Evolutionary conservation across 1,140 invertebrate species (phyloP).

Genomic region (Parasteatoda tepidariorum): DNA sequence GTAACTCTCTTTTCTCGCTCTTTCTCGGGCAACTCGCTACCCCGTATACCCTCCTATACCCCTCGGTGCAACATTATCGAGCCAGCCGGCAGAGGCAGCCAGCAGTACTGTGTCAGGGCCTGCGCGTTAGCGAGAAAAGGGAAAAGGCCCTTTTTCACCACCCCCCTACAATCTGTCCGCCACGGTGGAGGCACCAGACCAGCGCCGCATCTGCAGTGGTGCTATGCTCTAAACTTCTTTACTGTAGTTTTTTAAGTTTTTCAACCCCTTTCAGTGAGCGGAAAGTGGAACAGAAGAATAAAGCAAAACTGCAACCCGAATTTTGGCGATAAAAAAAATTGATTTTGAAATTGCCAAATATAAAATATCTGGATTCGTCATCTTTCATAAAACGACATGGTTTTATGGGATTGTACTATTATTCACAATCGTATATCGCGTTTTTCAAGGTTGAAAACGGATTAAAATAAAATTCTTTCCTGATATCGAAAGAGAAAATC

Average conservation of each 20-base stretch:
- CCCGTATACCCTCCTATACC: conserved; percentile 11
- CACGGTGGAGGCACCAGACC: conserved; percentile 42
- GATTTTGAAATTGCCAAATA: too few relatives aligned
- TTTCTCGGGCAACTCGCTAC: conserved; percentile 21
- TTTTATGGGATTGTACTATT: too few relatives aligned
- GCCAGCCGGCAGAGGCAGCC: conserved; percentile 29
- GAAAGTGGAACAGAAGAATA: background rate
- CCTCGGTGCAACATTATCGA: conserved; percentile 50
- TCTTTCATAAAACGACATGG: too few relatives aligned
- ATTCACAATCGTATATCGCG: too few relatives aligned
- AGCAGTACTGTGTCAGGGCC: conserved; percentile 47
- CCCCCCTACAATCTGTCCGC: conserved; percentile 11
- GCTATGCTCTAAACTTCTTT: conserved; percentile 26
- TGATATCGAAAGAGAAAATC: too few relatives aligned
- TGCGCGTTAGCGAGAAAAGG: conserved; percentile 24
- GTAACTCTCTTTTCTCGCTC: conserved; percentile 23
- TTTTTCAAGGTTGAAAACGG: too few relatives aligned
- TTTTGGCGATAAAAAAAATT: too few relatives aligned
- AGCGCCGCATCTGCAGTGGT: conserved; percentile 54
- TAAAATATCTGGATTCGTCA: too few relatives aligned
- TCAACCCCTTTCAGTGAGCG: conserved; percentile 5
- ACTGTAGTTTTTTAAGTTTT: conserved; percentile 17
- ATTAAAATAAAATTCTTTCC: too few relatives aligned
- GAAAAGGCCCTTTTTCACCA: background rate
- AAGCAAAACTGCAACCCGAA: too few relatives aligned